These are phyloP conservation scores for Pangasius sanitwongsei DNA, from an alignment of 2,797 vertebrate genomes.

Conservation along the genomic window DNA sequence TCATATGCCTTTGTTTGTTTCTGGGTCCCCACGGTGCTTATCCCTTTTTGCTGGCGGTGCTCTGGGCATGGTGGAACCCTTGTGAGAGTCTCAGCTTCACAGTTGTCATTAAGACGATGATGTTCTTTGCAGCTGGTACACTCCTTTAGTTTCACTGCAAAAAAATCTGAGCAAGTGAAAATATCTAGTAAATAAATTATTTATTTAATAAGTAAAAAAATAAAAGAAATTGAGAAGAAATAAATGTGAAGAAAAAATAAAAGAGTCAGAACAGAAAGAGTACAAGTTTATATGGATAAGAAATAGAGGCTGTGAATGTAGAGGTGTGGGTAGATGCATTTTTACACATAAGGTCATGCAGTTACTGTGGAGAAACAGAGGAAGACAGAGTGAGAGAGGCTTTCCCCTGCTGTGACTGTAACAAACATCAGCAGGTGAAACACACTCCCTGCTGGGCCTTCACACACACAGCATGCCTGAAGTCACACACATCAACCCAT, in stretches of 20 bases:
- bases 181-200: not conserved
- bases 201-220: not conserved
- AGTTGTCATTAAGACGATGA: too few relatives aligned
- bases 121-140: not conserved
- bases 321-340: not conserved
- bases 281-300: not conserved
- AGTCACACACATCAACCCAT: not conserved
- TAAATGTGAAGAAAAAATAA: not conserved
- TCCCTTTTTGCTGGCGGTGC: not conserved
- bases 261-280: not conserved
- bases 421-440: constrained; percentile 27
- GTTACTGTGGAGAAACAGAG: not conserved
- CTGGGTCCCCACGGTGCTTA: not conserved
- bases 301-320: not conserved
- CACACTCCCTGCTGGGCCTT: not conserved
- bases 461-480: constrained; percentile 11
- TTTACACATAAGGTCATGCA: not conserved
- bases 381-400: constrained; percentile 35
- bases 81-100: not conserved
- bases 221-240: not conserved
- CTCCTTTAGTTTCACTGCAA: not conserved
- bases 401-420: constrained; percentile 15
- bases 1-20: constrained; percentile 9
- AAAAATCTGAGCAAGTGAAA: not conserved
- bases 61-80: not conserved